A percentile compares a stretch with the other conserved stretches of the same genome.
These are phyloP conservation scores for Rhyacophila evoluta DNA, from an alignment of 2,888 invertebrate genomes.

Conservation along the genomic window DNA sequence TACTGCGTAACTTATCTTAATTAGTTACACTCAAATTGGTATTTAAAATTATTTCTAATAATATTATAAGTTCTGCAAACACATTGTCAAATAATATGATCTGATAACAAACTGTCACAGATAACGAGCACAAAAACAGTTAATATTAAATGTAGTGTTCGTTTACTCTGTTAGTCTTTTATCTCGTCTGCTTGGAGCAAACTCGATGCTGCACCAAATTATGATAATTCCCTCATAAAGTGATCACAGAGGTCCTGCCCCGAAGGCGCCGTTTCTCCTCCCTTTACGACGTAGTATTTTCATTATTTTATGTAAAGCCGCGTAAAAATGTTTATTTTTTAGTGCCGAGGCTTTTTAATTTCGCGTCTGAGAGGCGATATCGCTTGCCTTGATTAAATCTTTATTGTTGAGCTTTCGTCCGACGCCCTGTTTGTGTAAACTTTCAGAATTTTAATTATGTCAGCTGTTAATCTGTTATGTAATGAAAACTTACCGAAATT, in stretches of 20 bases:
- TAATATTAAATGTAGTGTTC: too few species aligned
- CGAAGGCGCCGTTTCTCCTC: neutral
- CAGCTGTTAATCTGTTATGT: neutral
- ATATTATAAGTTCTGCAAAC: too few species aligned
- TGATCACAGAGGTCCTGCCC: neutral
- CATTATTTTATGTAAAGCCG: constrained; percentile 20
- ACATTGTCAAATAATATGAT: too few species aligned
- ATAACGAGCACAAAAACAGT: too few species aligned
- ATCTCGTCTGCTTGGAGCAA: neutral
- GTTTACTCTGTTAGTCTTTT: neutral
- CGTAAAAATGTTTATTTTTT: constrained; percentile 8
- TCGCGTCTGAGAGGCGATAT: neutral
- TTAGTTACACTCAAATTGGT: too few species aligned
- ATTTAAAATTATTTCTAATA: too few species aligned
- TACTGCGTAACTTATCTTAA: too few species aligned
- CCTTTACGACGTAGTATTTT: neutral
- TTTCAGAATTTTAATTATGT: neutral
- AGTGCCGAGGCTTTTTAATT: neutral
- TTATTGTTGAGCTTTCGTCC: neutral
- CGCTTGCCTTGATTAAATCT: neutral
- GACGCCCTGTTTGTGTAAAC: neutral
- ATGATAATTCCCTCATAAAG: constrained; percentile 5
- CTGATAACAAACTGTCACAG: too few species aligned
- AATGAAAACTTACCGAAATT: too few species aligned
- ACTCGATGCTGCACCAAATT: neutral